These are phyloP conservation scores for Charadrius vociferus DNA, from an alignment of 2,113 vertebrate genomes.

Conservation along the genomic window DNA sequence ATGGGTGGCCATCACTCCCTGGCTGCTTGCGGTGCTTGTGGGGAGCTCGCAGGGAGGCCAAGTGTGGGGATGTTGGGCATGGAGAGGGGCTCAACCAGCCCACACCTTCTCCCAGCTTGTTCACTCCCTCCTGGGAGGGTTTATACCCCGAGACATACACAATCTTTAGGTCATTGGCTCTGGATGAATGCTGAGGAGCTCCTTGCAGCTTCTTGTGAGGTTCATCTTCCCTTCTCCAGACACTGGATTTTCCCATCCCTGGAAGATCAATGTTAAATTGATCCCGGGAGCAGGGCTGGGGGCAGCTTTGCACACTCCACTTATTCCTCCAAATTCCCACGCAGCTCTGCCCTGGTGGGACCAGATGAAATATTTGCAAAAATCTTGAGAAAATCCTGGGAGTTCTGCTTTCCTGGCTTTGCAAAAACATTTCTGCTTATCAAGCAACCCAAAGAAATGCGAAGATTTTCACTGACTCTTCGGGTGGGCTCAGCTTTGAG, in stretches of 20 bases:
- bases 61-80: not conserved
- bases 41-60: not conserved
- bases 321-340: not conserved
- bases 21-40: accelerated
- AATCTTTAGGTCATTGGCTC: accelerated
- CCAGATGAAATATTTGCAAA: not conserved
- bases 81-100: not conserved
- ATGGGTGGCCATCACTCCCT: accelerated
- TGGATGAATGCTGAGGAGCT: not conserved
- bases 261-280: not conserved
- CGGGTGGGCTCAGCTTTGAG: conserved; percentile 41
- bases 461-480: not conserved
- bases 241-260: not conserved
- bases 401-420: not conserved
- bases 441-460: conserved; percentile 10
- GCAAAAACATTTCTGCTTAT: conserved; percentile 51
- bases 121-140: not conserved
- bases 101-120: not conserved
- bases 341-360: not conserved
- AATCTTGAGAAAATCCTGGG: conserved; percentile 2
- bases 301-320: not conserved
- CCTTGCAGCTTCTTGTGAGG: not conserved
- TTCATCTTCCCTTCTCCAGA: not conserved
- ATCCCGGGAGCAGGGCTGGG: not conserved
- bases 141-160: accelerated